phyloP scores from a whole-genome alignment of 35 echinoderm and acorn worm genomes.

The Strongylocentrotus purpuratus region DNA sequence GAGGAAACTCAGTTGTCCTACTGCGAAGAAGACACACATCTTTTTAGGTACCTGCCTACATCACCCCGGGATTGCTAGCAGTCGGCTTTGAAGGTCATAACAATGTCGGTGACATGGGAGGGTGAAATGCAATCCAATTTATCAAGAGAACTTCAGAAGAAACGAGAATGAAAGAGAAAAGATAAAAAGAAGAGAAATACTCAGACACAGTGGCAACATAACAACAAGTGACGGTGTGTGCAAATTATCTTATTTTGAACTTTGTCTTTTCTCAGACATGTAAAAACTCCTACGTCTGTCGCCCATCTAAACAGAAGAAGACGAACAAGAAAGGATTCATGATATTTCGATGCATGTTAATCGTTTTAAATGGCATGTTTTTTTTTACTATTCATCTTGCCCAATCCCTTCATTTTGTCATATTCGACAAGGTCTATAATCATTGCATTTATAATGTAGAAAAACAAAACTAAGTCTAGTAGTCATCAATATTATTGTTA shows the following conservation, averaged over 20 bases:
- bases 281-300: not conserved
- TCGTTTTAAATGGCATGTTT: too few species aligned
- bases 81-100: not conserved
- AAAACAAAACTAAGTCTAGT: too few species aligned
- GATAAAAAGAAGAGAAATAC: not conserved
- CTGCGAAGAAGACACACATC: not conserved
- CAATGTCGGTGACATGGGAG: not conserved
- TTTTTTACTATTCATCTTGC: too few species aligned
- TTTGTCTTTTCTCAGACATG: not conserved
- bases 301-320: not conserved
- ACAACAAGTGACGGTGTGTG: not conserved
- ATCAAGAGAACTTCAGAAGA: not conserved
- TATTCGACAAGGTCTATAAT: too few species aligned
- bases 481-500: too few species aligned
- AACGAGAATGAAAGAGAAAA: not conserved
- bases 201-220: not conserved
- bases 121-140: conserved; percentile 7
- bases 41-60: not conserved
- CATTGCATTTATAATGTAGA: too few species aligned
- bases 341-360: too few species aligned
- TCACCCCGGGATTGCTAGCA: not conserved
- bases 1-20: not conserved
- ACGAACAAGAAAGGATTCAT: too few species aligned
- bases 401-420: too few species aligned
- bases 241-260: not conserved